These are phyloP conservation scores for Bergia puertoricense DNA, from an alignment of 92 coral and sea anemone species.

Conservation along the genomic window DNA sequence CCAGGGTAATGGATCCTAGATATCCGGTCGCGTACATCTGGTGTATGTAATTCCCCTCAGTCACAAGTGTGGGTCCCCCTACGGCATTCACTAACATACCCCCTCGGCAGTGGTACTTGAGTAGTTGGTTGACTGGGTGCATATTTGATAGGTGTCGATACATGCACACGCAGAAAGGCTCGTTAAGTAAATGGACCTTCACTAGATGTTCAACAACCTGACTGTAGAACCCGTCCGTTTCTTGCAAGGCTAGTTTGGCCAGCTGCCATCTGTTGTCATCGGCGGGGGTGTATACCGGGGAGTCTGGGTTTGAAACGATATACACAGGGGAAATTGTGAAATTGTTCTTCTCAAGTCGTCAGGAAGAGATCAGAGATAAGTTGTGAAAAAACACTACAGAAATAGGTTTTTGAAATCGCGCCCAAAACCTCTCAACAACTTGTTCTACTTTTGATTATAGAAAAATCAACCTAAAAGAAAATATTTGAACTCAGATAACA, in stretches of 20 bases:
- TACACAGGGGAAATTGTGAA: neutral
- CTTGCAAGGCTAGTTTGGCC: slow-evolving; percentile 63
- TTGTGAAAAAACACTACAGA: too few species aligned
- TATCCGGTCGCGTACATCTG: slow-evolving; percentile 72
- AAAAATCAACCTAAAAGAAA: too few species aligned
- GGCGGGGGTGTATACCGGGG: slow-evolving; percentile 57
- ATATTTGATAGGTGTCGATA: slow-evolving; percentile 56
- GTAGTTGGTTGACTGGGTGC: slow-evolving; percentile 61
- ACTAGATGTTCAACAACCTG: slow-evolving; percentile 65
- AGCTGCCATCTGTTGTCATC: slow-evolving; percentile 55
- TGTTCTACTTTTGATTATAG: too few species aligned
- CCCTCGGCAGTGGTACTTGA: slow-evolving; percentile 73
- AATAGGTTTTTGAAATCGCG: too few species aligned
- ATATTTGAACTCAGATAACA: too few species aligned
- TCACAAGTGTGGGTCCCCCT: slow-evolving; percentile 69
- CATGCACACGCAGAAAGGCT: slow-evolving; percentile 67
- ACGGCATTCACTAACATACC: slow-evolving; percentile 48
- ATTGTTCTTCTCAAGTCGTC: too few species aligned
- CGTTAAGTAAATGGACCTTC: slow-evolving; percentile 60
- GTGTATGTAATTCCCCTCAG: slow-evolving; percentile 57
- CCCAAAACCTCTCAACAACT: too few species aligned
- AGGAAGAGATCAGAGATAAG: too few species aligned
- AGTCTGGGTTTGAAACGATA: slow-evolving; percentile 23
- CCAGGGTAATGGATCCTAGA: slow-evolving; percentile 58
- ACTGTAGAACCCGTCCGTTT: slow-evolving; percentile 53